Conservation (phyloP, 2,797 vertebrate genomes). For the Muscicapa comitata region DNA sequence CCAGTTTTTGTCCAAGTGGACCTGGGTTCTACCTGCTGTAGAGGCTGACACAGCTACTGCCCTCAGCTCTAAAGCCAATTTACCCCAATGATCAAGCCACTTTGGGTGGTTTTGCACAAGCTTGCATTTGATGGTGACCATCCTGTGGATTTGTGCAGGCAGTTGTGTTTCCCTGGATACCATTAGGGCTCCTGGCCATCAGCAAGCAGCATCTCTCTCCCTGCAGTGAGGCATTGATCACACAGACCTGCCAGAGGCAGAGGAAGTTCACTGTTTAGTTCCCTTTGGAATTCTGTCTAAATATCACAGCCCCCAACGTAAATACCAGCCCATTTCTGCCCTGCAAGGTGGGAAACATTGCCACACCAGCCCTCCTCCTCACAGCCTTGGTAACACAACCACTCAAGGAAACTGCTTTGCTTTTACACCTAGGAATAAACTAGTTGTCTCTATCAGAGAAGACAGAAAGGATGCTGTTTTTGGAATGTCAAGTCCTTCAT, state of each 20-base stretch:
- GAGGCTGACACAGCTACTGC: neutral
- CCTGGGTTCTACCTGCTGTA: neutral
- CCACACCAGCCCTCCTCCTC: neutral
- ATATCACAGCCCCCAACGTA: neutral
- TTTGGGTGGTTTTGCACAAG: neutral
- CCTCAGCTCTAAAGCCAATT: neutral
- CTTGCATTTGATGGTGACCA: neutral
- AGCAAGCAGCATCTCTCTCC: neutral
- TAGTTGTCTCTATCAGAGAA: neutral
- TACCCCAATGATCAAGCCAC: neutral
- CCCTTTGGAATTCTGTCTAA: neutral
- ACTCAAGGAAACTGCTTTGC: neutral
- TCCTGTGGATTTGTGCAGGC: neutral
- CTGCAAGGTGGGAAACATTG: neutral
- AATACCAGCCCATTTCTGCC: neutral
- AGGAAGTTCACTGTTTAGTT: neutral
- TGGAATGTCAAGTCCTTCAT: neutral
- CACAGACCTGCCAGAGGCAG: neutral
- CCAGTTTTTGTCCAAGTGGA: neutral
- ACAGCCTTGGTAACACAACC: neutral
- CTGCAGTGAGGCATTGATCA: neutral
- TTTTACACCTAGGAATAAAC: neutral
- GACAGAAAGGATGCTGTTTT: neutral
- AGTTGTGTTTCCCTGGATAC: neutral
- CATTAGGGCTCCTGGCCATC: neutral